Evolutionary conservation across 2,113 vertebrate species (phyloP).

Genomic region (Strix aluco): DNA sequence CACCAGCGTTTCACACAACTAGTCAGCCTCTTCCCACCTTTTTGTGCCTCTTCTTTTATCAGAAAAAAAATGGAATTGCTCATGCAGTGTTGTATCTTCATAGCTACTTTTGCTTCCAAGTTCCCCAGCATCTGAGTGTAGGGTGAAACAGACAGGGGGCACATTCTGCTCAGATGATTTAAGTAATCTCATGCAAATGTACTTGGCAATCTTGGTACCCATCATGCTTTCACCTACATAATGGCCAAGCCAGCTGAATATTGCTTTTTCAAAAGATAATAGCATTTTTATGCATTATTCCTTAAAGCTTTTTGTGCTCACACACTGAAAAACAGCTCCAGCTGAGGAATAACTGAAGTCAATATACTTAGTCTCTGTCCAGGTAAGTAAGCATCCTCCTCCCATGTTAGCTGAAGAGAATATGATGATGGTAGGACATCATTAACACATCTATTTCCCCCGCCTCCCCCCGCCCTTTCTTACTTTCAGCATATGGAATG

Average conservation of each 20-base stretch:
- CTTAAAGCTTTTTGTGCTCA: conserved; percentile 21
- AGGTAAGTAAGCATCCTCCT: background rate
- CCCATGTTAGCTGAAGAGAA: background rate
- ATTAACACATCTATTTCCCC: background rate
- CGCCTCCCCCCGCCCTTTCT: background rate
- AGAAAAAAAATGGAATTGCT: background rate
- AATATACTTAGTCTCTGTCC: background rate
- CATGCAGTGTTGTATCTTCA: background rate
- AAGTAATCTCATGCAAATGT: conserved; percentile 28
- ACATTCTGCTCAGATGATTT: conserved; percentile 1
- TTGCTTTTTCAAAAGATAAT: conserved; percentile 26
- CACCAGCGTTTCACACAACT: background rate
- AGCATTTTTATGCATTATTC: conserved; percentile 29
- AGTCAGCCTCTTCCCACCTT: background rate
- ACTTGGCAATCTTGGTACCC: background rate
- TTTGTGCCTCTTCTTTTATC: background rate
- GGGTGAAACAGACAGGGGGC: background rate
- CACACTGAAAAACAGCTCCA: background rate
- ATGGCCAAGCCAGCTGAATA: background rate
- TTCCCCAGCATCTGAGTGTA: background rate
- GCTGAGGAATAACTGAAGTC: background rate
- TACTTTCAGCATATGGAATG: background rate
- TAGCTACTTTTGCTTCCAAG: background rate
- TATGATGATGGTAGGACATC: background rate
- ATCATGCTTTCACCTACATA: conserved; percentile 8